Percentiles rank a stretch among this genome's conserved stretches.
Conservation (phyloP, 2,797 vertebrate genomes). For the Typhlichthys subterraneus region DNA sequence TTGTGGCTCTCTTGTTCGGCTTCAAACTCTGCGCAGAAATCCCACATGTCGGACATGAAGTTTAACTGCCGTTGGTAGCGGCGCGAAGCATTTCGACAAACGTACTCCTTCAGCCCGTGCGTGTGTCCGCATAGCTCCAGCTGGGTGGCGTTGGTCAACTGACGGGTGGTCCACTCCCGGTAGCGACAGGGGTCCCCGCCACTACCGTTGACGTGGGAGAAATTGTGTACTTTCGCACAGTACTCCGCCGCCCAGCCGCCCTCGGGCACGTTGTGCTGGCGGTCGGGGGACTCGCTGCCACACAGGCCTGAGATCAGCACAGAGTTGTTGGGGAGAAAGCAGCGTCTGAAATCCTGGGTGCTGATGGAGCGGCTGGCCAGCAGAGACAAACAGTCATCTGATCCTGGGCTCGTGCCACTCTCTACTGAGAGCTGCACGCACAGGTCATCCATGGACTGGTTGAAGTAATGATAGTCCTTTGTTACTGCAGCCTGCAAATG, state of each 20-base stretch:
- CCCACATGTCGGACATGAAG: constrained; percentile 65
- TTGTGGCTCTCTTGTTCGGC: constrained; percentile 64
- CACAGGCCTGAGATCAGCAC: constrained; percentile 77
- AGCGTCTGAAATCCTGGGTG: constrained; percentile 81
- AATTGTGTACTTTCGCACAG: constrained; percentile 69
- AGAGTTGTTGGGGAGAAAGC: constrained; percentile 84
- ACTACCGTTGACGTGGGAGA: constrained; percentile 42
- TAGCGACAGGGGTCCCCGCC: constrained; percentile 71
- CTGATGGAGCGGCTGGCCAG: constrained; percentile 74
- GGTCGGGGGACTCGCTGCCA: constrained; percentile 57
- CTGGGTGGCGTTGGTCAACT: constrained; percentile 72
- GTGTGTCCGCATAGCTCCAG: constrained; percentile 71
- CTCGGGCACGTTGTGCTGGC: constrained; percentile 52
- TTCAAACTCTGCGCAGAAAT: constrained; percentile 70
- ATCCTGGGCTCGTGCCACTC: constrained; percentile 29
- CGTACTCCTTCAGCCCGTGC: constrained; percentile 76
- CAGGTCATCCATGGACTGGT: constrained; percentile 78
- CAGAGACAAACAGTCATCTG: constrained; percentile 73
- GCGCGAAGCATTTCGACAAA: constrained; percentile 80
- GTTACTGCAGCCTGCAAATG: constrained; percentile 66
- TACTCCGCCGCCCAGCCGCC: constrained; percentile 77
- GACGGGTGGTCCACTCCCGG: constrained; percentile 65
- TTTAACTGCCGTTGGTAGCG: constrained; percentile 64
- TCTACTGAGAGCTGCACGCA: constrained; percentile 78
- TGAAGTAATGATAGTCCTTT: constrained; percentile 73